Evolutionary conservation across 2,888 invertebrate species (phyloP), one percentile per base, ranked within the genome.

Genomic region (Aphidoletes aphidimyza): DNA sequence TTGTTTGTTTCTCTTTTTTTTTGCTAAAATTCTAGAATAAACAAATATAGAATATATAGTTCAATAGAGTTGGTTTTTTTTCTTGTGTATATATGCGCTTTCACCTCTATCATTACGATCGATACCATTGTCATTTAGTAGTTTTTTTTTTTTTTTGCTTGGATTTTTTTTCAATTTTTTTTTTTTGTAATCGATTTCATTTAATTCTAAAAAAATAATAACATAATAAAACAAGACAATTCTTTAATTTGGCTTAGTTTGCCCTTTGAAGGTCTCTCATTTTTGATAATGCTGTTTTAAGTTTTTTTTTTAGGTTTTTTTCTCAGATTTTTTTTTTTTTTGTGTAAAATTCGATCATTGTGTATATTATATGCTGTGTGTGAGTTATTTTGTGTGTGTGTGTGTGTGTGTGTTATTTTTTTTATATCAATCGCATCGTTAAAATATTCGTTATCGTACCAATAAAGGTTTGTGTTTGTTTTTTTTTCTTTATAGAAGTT

Each of bases 201-300:
- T 78, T 81, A n/a, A 81, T 81, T 37, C 81, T 81, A 81, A 81
- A 81, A 78, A 78, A 81, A 81, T 59, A 59, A 81, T 81, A 81
- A 81, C 81, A 81, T 81, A 81, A 37, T 81, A 81, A 81, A 81
- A 81, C 81, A 81, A 81, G 81, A 81, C 81, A 81, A 81, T 81
- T 81, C n/a, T 36, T 81, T 37, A 81, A n/a, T 81, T 81, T 36
- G 81, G 37, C 37, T 81, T 81, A 81, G 81, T 81, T 81, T 81
- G 81, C 81, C 81, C 81, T 81, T 81, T 81, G 81, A 81, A 81
- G 81, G 81, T 81, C 81, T 81, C 81, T 81, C 37, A 81, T 81
- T 81, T 81, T 81, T 81, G 81, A 81, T 81, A 37, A 81, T 81
- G 81, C 81, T 78, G 81, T 81, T 37, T 54, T 37, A 37, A 81